Conservation (phyloP, 1,140 invertebrate species). For the Galendromus occidentalis region DNA sequence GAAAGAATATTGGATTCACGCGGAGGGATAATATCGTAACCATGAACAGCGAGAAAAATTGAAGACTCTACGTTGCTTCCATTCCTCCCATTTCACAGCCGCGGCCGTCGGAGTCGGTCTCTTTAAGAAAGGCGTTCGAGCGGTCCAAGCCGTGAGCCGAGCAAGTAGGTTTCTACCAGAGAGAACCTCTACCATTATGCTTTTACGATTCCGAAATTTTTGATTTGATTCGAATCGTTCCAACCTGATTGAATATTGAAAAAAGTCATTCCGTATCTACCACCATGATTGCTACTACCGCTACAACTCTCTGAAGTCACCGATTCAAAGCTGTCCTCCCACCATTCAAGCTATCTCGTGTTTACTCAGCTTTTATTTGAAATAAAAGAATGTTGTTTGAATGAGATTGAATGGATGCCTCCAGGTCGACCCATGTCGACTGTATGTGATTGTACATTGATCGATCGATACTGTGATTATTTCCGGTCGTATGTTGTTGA, state of each 20-base stretch:
- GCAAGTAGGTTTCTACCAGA: conserved; percentile 58
- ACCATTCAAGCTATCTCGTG: neutral
- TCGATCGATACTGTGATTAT: conserved; percentile 2
- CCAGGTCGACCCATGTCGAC: no score
- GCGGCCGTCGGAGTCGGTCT: conserved; percentile 58
- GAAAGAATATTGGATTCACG: no score
- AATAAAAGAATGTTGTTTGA: no score
- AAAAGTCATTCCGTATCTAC: neutral
- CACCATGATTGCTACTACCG: neutral
- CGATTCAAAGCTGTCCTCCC: neutral
- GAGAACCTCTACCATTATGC: conserved; percentile 15
- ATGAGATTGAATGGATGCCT: no score
- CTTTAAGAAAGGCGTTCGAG: conserved; percentile 98
- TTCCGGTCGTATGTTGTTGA: no score
- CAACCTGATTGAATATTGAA: neutral
- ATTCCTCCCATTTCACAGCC: neutral
- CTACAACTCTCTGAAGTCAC: neutral
- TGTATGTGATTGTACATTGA: neutral
- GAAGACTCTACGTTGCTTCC: neutral
- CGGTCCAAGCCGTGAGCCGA: conserved; percentile 89
- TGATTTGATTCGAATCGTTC: neutral
- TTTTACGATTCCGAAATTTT: conserved; percentile 12
- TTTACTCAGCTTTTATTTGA: no score
- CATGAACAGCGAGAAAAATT: neutral
- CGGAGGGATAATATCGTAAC: neutral